Conservation (phyloP, 2,113 vertebrate genomes). For the Elaphurus davidianus region DNA sequence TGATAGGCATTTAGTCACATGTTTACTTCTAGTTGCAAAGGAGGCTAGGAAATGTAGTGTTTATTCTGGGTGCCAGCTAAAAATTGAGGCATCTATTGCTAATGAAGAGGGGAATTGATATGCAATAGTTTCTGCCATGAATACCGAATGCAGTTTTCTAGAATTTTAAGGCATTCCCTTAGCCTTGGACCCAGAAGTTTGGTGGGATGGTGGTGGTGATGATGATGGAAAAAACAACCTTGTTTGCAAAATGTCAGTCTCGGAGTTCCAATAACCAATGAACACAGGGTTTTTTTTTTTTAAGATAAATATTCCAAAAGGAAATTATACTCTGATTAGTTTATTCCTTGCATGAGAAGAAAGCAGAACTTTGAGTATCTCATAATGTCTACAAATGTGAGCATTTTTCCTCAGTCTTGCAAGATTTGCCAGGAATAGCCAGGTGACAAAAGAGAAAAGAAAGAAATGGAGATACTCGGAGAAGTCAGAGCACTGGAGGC, state of each 20-base stretch:
- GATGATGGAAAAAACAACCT: neutral
- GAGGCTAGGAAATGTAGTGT: neutral
- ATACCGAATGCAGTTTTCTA: neutral
- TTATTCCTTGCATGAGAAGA: neutral
- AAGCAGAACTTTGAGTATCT: neutral
- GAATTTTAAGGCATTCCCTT: neutral
- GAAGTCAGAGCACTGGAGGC: neutral
- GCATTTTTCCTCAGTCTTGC: neutral
- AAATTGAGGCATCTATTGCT: neutral
- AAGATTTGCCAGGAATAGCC: neutral
- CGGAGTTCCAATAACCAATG: neutral
- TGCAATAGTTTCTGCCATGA: neutral
- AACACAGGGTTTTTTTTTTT: neutral
- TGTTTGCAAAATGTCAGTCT: neutral
- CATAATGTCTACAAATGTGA: neutral
- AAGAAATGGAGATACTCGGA: neutral
- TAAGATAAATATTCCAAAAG: neutral
- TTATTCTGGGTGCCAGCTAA: neutral
- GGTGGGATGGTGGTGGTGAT: neutral
- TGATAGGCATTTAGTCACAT: neutral
- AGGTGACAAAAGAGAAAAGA: neutral
- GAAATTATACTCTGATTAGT: neutral
- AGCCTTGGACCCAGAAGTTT: neutral
- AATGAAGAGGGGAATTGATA: neutral
- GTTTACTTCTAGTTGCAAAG: slow-evolving; percentile 3